Conservation (phyloP, 2,113 vertebrate genomes). For the Entomyzon cyanotis region DNA sequence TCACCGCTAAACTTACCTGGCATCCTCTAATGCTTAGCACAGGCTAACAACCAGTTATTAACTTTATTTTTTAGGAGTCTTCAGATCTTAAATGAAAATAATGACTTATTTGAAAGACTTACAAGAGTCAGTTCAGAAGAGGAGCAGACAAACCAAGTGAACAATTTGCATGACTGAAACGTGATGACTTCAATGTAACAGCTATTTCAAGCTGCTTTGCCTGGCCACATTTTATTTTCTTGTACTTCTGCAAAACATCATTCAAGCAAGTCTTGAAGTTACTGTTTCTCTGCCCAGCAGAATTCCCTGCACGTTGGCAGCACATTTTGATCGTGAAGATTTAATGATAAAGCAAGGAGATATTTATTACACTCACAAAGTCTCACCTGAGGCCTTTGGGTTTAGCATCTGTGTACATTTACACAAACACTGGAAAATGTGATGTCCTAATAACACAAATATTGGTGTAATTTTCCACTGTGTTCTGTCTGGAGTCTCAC, state of each 20-base stretch:
- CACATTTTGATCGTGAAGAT: not conserved
- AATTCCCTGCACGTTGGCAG: not conserved
- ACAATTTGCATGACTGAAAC: not conserved
- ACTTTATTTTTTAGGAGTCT: conserved; percentile 37
- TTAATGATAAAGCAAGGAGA: not conserved
- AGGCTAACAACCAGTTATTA: conserved; percentile 43
- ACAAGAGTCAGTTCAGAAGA: not conserved
- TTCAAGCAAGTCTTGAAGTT: not conserved
- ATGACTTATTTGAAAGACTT: not conserved
- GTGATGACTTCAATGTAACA: not conserved
- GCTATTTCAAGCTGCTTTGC: not conserved
- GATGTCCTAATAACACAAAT: not conserved
- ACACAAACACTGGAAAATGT: not conserved
- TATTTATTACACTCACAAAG: not conserved
- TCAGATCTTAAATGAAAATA: conserved; percentile 24
- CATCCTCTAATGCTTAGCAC: conserved; percentile 66
- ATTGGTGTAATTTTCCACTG: not conserved
- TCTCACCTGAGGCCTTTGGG: not conserved
- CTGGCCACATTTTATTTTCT: not conserved
- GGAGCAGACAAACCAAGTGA: not conserved
- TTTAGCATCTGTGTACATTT: not conserved
- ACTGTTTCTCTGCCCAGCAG: not conserved
- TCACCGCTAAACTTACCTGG: conserved; percentile 77
- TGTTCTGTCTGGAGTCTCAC: not conserved
- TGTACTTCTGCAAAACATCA: not conserved